Conservation (phyloP, 1,140 invertebrate genomes). For the Ladona fulva region DNA sequence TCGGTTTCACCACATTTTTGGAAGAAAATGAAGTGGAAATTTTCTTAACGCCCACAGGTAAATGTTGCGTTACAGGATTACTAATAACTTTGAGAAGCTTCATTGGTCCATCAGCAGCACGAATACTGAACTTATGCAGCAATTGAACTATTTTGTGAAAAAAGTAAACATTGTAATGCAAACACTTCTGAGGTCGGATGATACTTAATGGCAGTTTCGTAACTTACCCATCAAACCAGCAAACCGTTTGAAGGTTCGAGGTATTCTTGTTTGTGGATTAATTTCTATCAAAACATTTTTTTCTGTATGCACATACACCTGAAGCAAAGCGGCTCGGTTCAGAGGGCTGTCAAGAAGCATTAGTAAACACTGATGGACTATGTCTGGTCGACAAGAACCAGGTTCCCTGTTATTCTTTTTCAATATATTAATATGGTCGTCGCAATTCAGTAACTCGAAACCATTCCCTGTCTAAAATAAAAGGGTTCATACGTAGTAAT, state of each 20-base stretch:
- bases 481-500: no score
- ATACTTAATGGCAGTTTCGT: constrained; percentile 18
- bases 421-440: constrained; percentile 78
- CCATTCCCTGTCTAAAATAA: constrained; percentile 63
- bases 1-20: constrained; percentile 62
- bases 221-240: constrained; percentile 89
- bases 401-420: constrained; percentile 78
- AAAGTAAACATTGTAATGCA: constrained; percentile 18
- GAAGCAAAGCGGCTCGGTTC: constrained; percentile 78
- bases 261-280: constrained; percentile 96
- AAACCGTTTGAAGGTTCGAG: constrained; percentile 96
- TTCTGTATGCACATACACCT: constrained; percentile 92
- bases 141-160: constrained; percentile 74
- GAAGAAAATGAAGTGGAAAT: constrained; percentile 84
- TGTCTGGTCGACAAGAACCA: constrained; percentile 82
- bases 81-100: constrained; percentile 95
- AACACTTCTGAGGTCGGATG: constrained; percentile 28
- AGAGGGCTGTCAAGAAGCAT: constrained; percentile 96
- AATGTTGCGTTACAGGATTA: constrained; percentile 89
- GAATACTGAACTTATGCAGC: constrained; percentile 86
- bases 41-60: constrained; percentile 92
- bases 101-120: constrained; percentile 78
- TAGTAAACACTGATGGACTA: constrained; percentile 87
- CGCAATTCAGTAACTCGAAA: constrained; percentile 89
- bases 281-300: constrained; percentile 98